Base-by-base conservation (phyloP, 2,113 vertebrate species). In the Machaerirhynchus nigripectus region DNA sequence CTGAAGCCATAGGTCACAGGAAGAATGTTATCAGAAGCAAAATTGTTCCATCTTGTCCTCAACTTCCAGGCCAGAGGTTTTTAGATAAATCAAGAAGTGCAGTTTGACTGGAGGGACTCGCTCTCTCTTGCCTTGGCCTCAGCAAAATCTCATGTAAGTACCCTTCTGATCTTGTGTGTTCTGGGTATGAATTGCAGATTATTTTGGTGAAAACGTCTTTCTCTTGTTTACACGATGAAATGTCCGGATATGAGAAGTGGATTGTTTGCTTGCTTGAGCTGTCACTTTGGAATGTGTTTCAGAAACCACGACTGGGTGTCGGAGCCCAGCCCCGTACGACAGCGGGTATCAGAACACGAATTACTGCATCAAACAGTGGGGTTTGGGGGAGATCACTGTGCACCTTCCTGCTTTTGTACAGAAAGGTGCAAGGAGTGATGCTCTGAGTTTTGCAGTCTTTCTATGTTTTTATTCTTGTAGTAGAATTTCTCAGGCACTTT, bases 11-110 rank as follows among this genome's bases (percentile, higher is more conserved):
- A 76, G 87, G 91, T 91, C 77, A 79, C 53, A 89, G 65, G 74
- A 96, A 91, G 87, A 95, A 95, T 64, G 61, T 61, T 93, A 91
- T 85, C 78, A 91, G 74, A 91, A 93, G 37, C 27, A 65, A 91
- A 89, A 89, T 57, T 89, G 57, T 71, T 93, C 73, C 87, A 82
- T 84, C 84, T 49, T 87, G 55, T 78, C 75, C 73, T 81, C 52
- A 89, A 20, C 35, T 92, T 84, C 44, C 31, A 76, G 65, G 89
- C 74, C 89, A 96, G 94, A 69, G 57, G 53, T 94, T 95, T 93
- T 21, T 60, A 46, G 57, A 82, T 93, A 91, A 94, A 89, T 87
- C 56, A 94, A 91, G 87, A 64, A 71, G 44, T 65, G 57, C 18
- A 17, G 70, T 65, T 82, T 65, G 57, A 61, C 52, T 71, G 52